Evolutionary conservation across 2,797 vertebrate genomes (phyloP).

Genomic region (Catharus ustulatus): DNA sequence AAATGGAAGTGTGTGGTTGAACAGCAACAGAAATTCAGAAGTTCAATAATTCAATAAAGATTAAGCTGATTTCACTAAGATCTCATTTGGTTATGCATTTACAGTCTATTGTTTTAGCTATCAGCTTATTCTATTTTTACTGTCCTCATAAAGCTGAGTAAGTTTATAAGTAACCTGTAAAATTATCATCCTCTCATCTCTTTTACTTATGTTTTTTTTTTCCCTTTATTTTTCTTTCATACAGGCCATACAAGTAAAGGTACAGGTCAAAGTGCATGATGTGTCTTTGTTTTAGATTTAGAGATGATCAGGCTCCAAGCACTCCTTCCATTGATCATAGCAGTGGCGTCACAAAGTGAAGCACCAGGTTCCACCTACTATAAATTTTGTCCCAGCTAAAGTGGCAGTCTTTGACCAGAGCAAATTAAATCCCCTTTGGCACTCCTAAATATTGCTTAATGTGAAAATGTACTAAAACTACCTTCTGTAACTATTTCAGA

Average conservation of each 20-base stretch:
- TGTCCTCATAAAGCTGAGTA: slow-evolving; percentile 16
- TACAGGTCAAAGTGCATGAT: slow-evolving; percentile 90
- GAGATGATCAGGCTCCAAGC: slow-evolving; percentile 71
- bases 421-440: not conserved
- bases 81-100: not conserved
- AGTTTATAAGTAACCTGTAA: slow-evolving; percentile 53
- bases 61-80: not conserved
- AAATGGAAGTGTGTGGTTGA: not conserved
- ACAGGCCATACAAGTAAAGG: slow-evolving; percentile 98
- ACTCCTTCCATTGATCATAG: slow-evolving; percentile 70
- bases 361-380: not conserved
- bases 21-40: not conserved
- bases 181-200: slow-evolving; percentile 57
- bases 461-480: not conserved
- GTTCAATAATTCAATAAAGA: not conserved
- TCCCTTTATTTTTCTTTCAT: slow-evolving; percentile 84
- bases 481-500: not conserved
- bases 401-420: not conserved
- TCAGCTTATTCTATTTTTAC: not conserved
- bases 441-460: not conserved
- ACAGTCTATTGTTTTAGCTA: not conserved
- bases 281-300: slow-evolving; percentile 81
- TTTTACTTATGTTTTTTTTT: slow-evolving; percentile 72
- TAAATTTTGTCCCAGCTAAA: not conserved
- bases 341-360: slow-evolving; percentile 77